Percentiles rank a stretch among this genome's conserved stretches.
phyloP scores from a whole-genome alignment of 2,113 vertebrate genomes.

The Hyla sarda region DNA sequence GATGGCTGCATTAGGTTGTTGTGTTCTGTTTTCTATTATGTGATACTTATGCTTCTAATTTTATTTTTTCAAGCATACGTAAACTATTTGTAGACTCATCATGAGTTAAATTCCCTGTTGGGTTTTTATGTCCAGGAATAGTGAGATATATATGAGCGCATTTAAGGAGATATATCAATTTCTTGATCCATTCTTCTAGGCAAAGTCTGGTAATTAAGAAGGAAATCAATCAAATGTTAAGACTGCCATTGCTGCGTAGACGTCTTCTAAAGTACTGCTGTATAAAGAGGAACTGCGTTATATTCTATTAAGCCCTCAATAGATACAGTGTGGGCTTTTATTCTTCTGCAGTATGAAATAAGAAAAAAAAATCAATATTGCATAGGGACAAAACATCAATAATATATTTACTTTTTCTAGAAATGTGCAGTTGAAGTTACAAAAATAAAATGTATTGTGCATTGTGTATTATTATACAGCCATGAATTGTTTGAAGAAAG shows the following conservation, averaged over 20 bases:
- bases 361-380: conserved; percentile 33
- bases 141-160: conserved; percentile 17
- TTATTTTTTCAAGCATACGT: not conserved
- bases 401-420: conserved; percentile 58
- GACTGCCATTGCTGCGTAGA: not conserved
- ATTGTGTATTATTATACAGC: not conserved
- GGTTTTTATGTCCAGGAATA: conserved; percentile 11
- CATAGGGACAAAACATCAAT: conserved; percentile 30
- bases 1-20: not conserved
- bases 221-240: conserved; percentile 47
- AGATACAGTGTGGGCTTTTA: not conserved
- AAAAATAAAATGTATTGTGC: conserved; percentile 42
- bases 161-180: conserved; percentile 53
- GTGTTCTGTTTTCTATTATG: not conserved
- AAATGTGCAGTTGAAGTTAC: conserved; percentile 27
- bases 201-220: conserved; percentile 51
- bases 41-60: conserved; percentile 38
- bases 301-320: not conserved
- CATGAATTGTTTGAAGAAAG: not conserved
- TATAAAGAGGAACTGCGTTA: not conserved
- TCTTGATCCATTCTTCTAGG: conserved; percentile 34
- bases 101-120: conserved; percentile 12
- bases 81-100: conserved; percentile 28
- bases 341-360: conserved; percentile 40
- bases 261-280: not conserved